A percentile compares a stretch with the other conserved stretches of the same genome.
phyloP scores from a whole-genome alignment of 2,888 invertebrate genomes.

The Eurytoma californica region DNA sequence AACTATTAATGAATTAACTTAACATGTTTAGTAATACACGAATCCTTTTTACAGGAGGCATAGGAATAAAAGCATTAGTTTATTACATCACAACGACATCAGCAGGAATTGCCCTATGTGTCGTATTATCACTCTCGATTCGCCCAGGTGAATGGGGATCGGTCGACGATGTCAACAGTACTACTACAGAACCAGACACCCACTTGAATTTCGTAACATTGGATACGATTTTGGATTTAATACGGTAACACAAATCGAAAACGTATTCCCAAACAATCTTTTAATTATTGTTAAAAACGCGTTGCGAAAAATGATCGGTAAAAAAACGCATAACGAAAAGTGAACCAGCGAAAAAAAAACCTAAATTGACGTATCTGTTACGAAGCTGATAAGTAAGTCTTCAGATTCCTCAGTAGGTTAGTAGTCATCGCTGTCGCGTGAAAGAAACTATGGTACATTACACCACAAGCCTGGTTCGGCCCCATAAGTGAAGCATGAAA shows the following conservation, averaged over 20 bases:
- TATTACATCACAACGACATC: constrained; percentile 96
- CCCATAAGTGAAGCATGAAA: constrained; percentile 24
- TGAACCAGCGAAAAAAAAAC: neutral
- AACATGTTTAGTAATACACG: too few species aligned
- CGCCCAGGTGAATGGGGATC: constrained; percentile 82
- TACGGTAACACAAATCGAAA: constrained; percentile 78
- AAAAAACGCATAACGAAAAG: too few species aligned
- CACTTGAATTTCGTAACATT: constrained; percentile 82
- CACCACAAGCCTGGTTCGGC: constrained; percentile 11
- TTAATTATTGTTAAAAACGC: too few species aligned
- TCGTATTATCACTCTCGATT: constrained; percentile 91
- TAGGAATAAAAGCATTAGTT: constrained; percentile 68
- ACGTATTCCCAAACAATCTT: neutral
- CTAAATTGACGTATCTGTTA: neutral
- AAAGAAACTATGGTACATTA: neutral
- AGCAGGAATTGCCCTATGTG: constrained; percentile 91
- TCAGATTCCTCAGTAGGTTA: neutral
- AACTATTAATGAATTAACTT: too few species aligned
- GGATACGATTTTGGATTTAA: constrained; percentile 93
- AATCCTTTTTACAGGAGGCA: constrained; percentile 61
- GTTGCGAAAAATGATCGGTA: too few species aligned
- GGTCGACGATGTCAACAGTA: constrained; percentile 13
- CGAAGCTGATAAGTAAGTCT: neutral
- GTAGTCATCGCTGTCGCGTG: neutral
- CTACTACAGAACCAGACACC: constrained; percentile 59